Percentiles rank a stretch among this genome's conserved stretches.
These are phyloP conservation scores for Kryphioiulus occultus DNA, from an alignment of 2,888 invertebrate species.

Conservation along the genomic window DNA sequence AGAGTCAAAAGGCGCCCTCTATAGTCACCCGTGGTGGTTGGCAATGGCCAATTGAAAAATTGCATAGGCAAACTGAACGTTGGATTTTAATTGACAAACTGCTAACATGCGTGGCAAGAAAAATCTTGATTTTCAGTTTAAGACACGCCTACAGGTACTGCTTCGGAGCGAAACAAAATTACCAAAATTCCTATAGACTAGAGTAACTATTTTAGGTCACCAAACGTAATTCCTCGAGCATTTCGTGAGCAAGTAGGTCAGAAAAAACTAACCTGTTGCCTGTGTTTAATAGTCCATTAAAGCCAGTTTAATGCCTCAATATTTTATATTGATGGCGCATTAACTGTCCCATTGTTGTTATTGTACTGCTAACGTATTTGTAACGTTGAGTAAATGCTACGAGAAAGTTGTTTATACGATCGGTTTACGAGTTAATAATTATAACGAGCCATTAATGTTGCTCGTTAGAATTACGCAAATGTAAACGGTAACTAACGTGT, in stretches of 20 bases:
- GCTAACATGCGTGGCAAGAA: too few relatives aligned
- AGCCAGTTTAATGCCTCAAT: background rate
- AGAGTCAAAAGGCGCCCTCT: background rate
- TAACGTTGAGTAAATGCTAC: background rate
- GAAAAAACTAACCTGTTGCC: background rate
- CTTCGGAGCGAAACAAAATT: background rate
- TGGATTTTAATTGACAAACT: background rate
- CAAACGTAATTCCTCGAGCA: background rate
- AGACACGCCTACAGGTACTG: too few relatives aligned
- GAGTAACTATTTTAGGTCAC: background rate
- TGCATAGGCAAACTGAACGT: background rate
- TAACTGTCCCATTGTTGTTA: background rate
- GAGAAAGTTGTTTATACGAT: background rate
- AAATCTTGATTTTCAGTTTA: background rate
- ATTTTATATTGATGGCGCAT: background rate
- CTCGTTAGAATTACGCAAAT: background rate
- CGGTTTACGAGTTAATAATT: background rate
- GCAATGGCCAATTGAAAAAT: background rate
- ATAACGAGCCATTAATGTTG: background rate
- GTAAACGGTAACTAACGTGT: background rate
- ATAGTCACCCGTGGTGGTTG: background rate
- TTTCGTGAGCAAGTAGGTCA: background rate
- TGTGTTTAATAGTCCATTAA: background rate
- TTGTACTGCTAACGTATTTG: background rate
- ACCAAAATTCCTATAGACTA: too few relatives aligned